A percentile compares a stretch with the other conserved stretches of the same genome.
Conservation (phyloP, 1,140 invertebrate genomes). For the Ditylenchus dipsaci region DNA sequence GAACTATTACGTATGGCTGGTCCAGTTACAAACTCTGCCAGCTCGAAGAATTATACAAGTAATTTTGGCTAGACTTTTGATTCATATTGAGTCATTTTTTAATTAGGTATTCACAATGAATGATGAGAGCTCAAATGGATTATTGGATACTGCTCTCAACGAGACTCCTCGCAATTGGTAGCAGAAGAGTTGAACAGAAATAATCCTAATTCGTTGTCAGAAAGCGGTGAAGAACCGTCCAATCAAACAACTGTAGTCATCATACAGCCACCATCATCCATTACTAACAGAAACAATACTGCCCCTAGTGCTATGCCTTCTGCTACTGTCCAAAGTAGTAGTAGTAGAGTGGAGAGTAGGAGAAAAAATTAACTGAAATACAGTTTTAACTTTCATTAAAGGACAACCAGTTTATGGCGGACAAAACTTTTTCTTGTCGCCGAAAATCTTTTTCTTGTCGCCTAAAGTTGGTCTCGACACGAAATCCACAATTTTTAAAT, state of each 20-base stretch:
- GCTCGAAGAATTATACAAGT: constrained; percentile 19
- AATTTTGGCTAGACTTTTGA: constrained; percentile 7
- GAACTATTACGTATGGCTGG: constrained; percentile 20
- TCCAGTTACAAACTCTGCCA: constrained; percentile 8
- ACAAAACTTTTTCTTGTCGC: too few species aligned
- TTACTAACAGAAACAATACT: neutral
- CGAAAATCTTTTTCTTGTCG: too few species aligned
- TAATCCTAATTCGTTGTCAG: neutral
- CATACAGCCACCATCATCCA: constrained; percentile 22
- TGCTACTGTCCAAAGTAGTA: too few species aligned
- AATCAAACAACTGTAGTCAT: constrained; percentile 22
- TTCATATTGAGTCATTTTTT: neutral
- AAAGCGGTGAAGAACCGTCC: neutral
- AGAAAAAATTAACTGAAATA: too few species aligned
- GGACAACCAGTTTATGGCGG: too few species aligned
- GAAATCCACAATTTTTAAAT: too few species aligned
- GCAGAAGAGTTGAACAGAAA: constrained; percentile 3
- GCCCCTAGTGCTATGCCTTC: neutral
- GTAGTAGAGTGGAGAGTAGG: too few species aligned
- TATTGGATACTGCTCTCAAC: neutral
- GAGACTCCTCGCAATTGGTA: neutral
- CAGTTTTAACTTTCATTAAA: too few species aligned
- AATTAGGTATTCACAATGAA: constrained; percentile 12
- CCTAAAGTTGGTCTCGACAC: too few species aligned
- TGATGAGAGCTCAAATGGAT: neutral